Evolutionary conservation across 37 sponge, comb jelly and placozoan genomes (phyloP).

Genomic region (Beroe forskalii): DNA sequence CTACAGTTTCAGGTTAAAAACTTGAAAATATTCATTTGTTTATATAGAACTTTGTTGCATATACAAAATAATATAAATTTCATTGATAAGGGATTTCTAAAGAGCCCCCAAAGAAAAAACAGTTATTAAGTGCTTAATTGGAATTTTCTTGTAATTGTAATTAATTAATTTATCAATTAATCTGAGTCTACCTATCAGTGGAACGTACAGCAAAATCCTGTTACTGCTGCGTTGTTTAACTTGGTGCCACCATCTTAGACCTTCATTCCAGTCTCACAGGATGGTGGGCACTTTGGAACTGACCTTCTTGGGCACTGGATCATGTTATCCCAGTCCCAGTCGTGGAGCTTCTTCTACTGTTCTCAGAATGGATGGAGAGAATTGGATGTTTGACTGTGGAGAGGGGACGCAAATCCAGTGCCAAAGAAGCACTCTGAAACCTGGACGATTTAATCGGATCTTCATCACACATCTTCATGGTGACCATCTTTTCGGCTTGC

Average conservation of each 20-base stretch:
- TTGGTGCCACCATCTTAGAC: too few species aligned
- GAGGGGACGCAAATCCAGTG: conserved; percentile 88
- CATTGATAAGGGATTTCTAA: too few species aligned
- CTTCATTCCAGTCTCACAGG: too few species aligned
- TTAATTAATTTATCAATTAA: too few species aligned
- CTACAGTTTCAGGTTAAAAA: too few species aligned
- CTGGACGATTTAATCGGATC: conserved; percentile 74
- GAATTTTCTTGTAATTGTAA: background rate
- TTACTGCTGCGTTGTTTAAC: too few species aligned
- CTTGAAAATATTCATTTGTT: too few species aligned
- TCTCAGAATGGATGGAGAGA: conserved; percentile 68
- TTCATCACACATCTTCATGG: conserved; percentile 95
- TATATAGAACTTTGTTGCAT: too few species aligned
- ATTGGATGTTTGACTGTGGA: conserved; percentile 95
- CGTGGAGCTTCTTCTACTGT: conserved; percentile 81
- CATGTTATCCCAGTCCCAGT: conserved; percentile 82
- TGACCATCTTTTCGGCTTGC: conserved; percentile 90
- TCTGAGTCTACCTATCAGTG: too few species aligned
- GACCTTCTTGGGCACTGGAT: conserved; percentile 87
- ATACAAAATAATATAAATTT: too few species aligned
- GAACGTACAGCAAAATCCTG: too few species aligned
- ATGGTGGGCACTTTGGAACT: conserved; percentile 74
- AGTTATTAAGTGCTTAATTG: background rate
- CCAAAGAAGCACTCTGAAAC: conserved; percentile 80
- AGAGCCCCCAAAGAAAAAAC: background rate